phyloP scores from a whole-genome alignment of 1,140 invertebrate genomes.

The Caenorhabditis brenneri region DNA sequence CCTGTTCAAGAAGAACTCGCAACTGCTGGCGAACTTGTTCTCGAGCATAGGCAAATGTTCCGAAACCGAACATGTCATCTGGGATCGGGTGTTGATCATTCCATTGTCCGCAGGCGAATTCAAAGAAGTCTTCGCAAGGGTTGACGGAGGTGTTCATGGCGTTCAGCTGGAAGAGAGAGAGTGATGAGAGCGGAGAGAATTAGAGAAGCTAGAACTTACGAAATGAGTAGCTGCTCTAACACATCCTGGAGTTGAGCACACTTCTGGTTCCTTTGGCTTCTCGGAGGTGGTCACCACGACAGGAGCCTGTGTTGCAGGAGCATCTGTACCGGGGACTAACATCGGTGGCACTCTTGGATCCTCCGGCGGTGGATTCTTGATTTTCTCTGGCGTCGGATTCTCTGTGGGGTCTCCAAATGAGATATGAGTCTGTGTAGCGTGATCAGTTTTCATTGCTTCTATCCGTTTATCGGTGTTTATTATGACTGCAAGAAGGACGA shows the following conservation, averaged over 20 bases:
- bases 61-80: constrained; percentile 71
- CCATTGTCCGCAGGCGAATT: constrained; percentile 83
- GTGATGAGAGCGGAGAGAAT: too few species aligned
- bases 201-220: too few species aligned
- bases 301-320: neutral
- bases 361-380: too few species aligned
- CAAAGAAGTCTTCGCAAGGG: constrained; percentile 77
- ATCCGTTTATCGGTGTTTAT: constrained; percentile 11
- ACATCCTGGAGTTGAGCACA: constrained; percentile 56
- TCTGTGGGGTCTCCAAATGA: neutral
- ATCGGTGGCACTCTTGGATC: neutral
- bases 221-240: constrained; percentile 56
- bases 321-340: constrained; percentile 5
- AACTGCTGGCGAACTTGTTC: constrained; percentile 59
- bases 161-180: constrained; percentile 45
- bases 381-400: neutral
- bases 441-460: constrained; percentile 30
- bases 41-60: constrained; percentile 58
- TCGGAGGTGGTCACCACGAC: neutral
- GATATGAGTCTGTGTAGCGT: neutral
- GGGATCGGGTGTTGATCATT: constrained; percentile 88
- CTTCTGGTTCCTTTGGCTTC: constrained; percentile 36
- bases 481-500: constrained; percentile 42
- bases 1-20: constrained; percentile 58
- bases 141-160: constrained; percentile 81